Evolutionary conservation across 64 coral and sea anemone species (phyloP).

Genomic region (Astreopora myriophthalma): DNA sequence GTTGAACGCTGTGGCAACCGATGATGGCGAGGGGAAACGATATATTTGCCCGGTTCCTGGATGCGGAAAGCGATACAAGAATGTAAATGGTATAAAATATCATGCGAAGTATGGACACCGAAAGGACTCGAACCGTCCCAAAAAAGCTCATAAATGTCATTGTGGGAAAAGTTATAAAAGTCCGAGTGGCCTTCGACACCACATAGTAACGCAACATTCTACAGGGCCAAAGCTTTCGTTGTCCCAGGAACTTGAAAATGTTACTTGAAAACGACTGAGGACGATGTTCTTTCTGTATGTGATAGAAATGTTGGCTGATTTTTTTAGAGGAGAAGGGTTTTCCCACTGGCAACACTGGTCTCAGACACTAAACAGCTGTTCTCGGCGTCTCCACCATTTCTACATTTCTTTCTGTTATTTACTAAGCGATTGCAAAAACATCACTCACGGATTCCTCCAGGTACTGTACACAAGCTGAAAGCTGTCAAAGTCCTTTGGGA

Average conservation of each 20-base stretch:
- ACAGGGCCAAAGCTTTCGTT: slow-evolving; percentile 65
- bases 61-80: slow-evolving; percentile 98
- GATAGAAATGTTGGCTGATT: background rate
- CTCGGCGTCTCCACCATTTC: background rate
- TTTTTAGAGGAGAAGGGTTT: slow-evolving; percentile 4
- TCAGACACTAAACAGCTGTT: slow-evolving; percentile 7
- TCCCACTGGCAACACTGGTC: background rate
- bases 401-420: background rate
- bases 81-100: slow-evolving; percentile 99
- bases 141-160: slow-evolving; percentile 99
- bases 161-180: slow-evolving; percentile 99
- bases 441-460: background rate
- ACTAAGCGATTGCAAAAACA: background rate
- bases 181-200: slow-evolving; percentile 94
- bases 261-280: slow-evolving; percentile 36
- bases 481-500: background rate
- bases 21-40: slow-evolving; percentile 96
- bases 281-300: background rate
- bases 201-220: slow-evolving; percentile 88
- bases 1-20: slow-evolving; percentile 91
- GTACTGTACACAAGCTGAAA: background rate
- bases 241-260: slow-evolving; percentile 79
- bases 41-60: slow-evolving; percentile 98
- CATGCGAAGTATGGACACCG: slow-evolving; percentile 98
- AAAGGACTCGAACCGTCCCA: slow-evolving; percentile 76